phyloP scores from a whole-genome alignment of 2,113 vertebrate species.

The Lipotes vexillifer region DNA sequence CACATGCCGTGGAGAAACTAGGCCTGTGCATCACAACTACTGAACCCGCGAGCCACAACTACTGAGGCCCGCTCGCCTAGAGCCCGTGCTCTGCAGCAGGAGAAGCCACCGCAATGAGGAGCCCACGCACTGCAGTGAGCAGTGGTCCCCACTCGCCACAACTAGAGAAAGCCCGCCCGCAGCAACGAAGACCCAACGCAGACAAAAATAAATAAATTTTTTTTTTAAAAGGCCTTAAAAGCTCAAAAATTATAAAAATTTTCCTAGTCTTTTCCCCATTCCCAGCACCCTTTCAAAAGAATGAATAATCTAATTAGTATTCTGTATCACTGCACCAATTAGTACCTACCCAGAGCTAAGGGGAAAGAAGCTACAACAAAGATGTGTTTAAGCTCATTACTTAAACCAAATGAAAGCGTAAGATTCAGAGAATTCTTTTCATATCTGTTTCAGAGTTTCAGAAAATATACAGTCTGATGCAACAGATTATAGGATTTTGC shows the following conservation, averaged over 20 bases:
- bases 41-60: too few relatives aligned
- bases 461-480: neutral
- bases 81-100: too few relatives aligned
- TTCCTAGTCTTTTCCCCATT: neutral
- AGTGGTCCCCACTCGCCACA: too few relatives aligned
- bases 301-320: neutral
- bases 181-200: too few relatives aligned
- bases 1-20: too few relatives aligned
- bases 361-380: neutral
- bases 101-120: too few relatives aligned
- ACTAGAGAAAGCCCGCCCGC: too few relatives aligned
- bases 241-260: neutral
- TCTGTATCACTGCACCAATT: neutral
- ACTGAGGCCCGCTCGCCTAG: too few relatives aligned
- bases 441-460: neutral
- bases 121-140: too few relatives aligned
- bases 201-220: too few relatives aligned
- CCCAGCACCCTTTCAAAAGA: neutral
- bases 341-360: neutral
- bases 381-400: neutral
- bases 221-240: neutral
- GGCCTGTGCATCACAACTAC: too few relatives aligned
- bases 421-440: neutral
- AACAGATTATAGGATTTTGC: neutral
- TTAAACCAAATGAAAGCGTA: neutral